Evolutionary conservation across 2,888 invertebrate genomes (phyloP).

Genomic region (Myathropa florea): DNA sequence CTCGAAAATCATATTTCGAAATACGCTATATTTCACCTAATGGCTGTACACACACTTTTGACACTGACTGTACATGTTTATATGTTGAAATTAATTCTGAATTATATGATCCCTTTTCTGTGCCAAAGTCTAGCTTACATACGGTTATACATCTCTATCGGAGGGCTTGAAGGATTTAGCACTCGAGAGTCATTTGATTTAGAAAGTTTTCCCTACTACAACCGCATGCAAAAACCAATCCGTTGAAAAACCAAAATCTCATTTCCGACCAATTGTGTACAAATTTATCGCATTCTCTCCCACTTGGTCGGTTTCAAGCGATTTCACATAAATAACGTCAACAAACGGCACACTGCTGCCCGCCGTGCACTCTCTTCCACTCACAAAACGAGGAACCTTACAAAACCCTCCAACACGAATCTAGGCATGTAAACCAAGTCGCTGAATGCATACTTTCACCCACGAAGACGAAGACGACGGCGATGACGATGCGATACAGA

Average conservation of each 20-base stretch:
- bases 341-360: not conserved
- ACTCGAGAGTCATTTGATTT: too few relatives aligned
- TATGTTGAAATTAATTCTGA: too few relatives aligned
- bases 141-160: too few relatives aligned
- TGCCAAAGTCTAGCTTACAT: too few relatives aligned
- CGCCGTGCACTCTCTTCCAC: not conserved
- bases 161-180: too few relatives aligned
- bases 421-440: constrained; percentile 10
- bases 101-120: too few relatives aligned
- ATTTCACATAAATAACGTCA: constrained; percentile 25
- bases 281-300: constrained; percentile 8
- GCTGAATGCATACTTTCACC: constrained; percentile 31
- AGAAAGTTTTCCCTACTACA: too few relatives aligned
- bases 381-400: not conserved
- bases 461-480: not conserved
- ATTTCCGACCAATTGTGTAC: constrained; percentile 7
- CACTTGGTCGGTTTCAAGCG: not conserved
- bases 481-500: not conserved
- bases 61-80: too few relatives aligned
- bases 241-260: not conserved
- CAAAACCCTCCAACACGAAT: constrained; percentile 4
- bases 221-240: not conserved
- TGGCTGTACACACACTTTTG: too few relatives aligned
- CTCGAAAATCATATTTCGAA: too few relatives aligned
- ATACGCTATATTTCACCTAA: too few relatives aligned